These are phyloP conservation scores for Echeneis naucrates DNA, from an alignment of 2,797 vertebrate genomes.

Conservation along the genomic window DNA sequence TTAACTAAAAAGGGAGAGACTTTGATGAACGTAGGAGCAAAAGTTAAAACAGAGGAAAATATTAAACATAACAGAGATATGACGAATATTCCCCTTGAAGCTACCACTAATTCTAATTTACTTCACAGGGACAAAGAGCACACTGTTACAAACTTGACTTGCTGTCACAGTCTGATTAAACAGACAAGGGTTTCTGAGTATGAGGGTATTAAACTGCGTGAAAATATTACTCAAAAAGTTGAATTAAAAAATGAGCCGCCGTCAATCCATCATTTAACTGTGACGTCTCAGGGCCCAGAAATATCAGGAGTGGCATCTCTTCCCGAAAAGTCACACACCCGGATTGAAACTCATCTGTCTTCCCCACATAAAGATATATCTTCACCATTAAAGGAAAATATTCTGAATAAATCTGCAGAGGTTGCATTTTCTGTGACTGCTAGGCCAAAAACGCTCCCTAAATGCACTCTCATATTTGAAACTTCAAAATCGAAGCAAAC, in stretches of 20 bases:
- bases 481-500: conserved; percentile 29
- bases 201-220: conserved; percentile 30
- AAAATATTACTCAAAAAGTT: conserved; percentile 40
- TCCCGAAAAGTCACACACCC: conserved; percentile 19
- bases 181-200: conserved; percentile 36
- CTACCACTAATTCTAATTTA: conserved; percentile 40
- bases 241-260: conserved; percentile 53
- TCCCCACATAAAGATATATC: neutral
- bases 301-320: conserved; percentile 32
- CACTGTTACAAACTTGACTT: conserved; percentile 39
- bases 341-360: conserved; percentile 21
- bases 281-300: conserved; percentile 29
- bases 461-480: neutral
- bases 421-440: conserved; percentile 6
- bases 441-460: neutral
- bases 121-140: conserved; percentile 49
- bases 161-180: conserved; percentile 62
- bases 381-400: conserved; percentile 14
- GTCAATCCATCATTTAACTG: conserved; percentile 50
- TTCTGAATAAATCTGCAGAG: conserved; percentile 16
- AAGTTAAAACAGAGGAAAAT: conserved; percentile 24
- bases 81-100: conserved; percentile 54
- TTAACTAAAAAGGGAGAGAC: conserved; percentile 25
- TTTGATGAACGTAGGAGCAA: conserved; percentile 18
- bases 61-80: conserved; percentile 39